phyloP scores from a whole-genome alignment of 2,888 invertebrate species.

The Drosophila pullipes region DNA sequence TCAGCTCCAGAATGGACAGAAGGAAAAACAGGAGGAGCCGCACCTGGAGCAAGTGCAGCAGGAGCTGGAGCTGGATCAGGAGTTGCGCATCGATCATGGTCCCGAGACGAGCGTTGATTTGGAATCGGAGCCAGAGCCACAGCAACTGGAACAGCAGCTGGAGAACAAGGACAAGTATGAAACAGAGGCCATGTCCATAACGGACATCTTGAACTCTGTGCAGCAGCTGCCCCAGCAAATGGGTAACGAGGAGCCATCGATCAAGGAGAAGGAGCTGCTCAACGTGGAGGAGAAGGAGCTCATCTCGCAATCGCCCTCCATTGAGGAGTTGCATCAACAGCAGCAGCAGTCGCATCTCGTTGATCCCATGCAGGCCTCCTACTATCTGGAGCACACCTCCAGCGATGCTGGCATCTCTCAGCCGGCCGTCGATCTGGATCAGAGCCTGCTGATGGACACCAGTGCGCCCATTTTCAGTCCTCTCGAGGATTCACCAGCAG shows the following conservation, averaged over 20 bases:
- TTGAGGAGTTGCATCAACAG: conserved; percentile 76
- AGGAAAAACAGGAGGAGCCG: conserved; percentile 9
- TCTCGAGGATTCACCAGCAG: conserved; percentile 24
- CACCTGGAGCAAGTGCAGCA: conserved; percentile 46
- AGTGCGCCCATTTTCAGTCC: conserved; percentile 55
- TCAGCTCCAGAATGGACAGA: conserved; percentile 54
- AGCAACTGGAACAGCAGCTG: conserved; percentile 4
- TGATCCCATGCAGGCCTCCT: conserved; percentile 80
- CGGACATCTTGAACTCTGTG: conserved; percentile 83
- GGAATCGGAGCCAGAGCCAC: conserved; percentile 8
- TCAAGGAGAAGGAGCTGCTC: conserved; percentile 74
- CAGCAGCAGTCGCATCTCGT: conserved; percentile 41
- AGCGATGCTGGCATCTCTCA: conserved; percentile 43
- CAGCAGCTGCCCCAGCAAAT: conserved; percentile 79
- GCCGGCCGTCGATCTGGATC: conserved; percentile 29
- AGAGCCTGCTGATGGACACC: conserved; percentile 65
- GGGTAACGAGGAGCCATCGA: conserved; percentile 51
- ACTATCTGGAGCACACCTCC: conserved; percentile 73
- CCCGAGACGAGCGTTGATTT: conserved; percentile 19
- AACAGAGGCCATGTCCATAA: conserved; percentile 69
- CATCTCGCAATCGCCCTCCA: conserved; percentile 82
- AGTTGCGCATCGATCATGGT: conserved; percentile 12
- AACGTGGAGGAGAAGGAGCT: conserved; percentile 81
- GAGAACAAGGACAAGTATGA: neutral
- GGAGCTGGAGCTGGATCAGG: neutral